Conservation (phyloP, 2,797 vertebrate genomes). For the Acanthurus leucopareius region DNA sequence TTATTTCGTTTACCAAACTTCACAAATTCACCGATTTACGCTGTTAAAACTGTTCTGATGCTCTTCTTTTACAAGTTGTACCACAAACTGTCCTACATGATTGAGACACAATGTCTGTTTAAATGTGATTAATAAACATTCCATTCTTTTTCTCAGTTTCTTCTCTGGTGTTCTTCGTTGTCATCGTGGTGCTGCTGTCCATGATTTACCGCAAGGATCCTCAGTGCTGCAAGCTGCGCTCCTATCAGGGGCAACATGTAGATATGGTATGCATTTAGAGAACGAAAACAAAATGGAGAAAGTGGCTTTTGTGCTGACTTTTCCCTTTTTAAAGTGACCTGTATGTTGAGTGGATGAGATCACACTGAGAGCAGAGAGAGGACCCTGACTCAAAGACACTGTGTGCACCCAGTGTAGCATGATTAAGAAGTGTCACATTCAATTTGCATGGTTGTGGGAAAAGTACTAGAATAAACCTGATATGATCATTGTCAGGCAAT, state of each 20-base stretch:
- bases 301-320: conserved; percentile 41
- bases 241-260: conserved; percentile 85
- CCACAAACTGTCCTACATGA: not conserved
- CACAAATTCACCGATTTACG: not conserved
- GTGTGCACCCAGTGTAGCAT: conserved; percentile 21
- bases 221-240: conserved; percentile 87
- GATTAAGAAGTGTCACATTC: conserved; percentile 61
- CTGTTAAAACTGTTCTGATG: not conserved
- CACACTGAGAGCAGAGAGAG: conserved; percentile 17
- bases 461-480: conserved; percentile 65
- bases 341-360: conserved; percentile 36
- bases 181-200: conserved; percentile 86
- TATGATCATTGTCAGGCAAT: conserved; percentile 67
- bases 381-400: conserved; percentile 8
- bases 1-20: not conserved
- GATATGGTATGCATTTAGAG: conserved; percentile 79
- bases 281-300: conserved; percentile 11
- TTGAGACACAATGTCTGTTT: not conserved
- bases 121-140: conserved; percentile 21
- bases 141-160: conserved; percentile 77
- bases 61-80: not conserved
- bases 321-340: conserved; percentile 29
- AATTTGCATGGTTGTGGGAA: conserved; percentile 67
- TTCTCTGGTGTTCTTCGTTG: conserved; percentile 86
- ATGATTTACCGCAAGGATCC: conserved; percentile 86